Base-by-base conservation (phyloP, 2,888 invertebrate species). In the Drosophila kanekoi region DNA sequence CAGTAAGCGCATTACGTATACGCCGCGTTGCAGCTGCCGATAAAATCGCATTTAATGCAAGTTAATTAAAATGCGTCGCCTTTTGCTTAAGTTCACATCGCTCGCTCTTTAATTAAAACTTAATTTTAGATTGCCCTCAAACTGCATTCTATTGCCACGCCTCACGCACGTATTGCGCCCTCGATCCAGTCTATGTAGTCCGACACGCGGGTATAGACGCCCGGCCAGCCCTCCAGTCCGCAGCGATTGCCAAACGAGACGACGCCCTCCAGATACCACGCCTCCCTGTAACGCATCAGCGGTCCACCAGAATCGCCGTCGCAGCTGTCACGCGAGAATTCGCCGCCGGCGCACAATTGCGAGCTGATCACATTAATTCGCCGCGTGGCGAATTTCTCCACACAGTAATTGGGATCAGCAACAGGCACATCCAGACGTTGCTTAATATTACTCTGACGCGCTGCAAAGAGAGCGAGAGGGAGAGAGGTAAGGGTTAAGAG, bases 281-380 rank as follows among this genome's bases (percentile, higher is more conserved):
- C 82, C 3, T 92, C 89, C 6, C 89, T 89, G 13, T 89, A 90
- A 1, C 90, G 84, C 91, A 93, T 93, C 37, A 95, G 89, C 0
- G 95, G 95, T 0, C 95, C 95, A 10, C 95, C 95, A 38, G 95
- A 95, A 72, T 95, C 95, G 0, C 95, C 95, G 20, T 91, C 89
- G 73, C 95, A 95, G 20, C 95, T 94, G 80, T 95, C 95, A 43
- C 92, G 92, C 0, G 91, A 90, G 33, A 91, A 90, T 28, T 89
- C 90, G 0, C 94, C 94, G n/a, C 91, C 91, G 1, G 89, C 92
- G 57, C 92, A 92, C 13, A 92, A 48, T 61, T 92, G 92, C 0
- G 89, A 77, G 0, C 63, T 18, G 33, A 75, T 71, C 38, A 92
- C 61, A 37, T 73, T 72, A 33, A 91, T 77, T 3, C 66, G 62